Evolutionary conservation across 2,797 vertebrate species (phyloP).

Genomic region (Aeoliscus strigatus): DNA sequence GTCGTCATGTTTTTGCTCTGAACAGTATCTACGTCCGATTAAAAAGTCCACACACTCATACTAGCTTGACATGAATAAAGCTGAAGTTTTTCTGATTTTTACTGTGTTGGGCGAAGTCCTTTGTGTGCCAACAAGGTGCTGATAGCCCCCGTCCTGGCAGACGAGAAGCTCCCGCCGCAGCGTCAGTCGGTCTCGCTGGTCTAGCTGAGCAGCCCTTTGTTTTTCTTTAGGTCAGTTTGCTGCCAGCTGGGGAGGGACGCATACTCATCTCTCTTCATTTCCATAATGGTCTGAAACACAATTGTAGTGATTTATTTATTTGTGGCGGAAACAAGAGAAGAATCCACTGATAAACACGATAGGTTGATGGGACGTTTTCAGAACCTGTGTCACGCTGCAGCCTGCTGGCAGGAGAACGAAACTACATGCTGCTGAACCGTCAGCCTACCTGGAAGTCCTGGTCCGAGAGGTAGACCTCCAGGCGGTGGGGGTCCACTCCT

Average conservation of each 20-base stretch:
- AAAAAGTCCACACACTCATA: slow-evolving; percentile 57
- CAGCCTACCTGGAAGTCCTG: slow-evolving; percentile 74
- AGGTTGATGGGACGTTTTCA: neutral
- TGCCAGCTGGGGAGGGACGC: slow-evolving; percentile 66
- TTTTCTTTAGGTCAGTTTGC: slow-evolving; percentile 75
- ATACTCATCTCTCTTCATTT: slow-evolving; percentile 72
- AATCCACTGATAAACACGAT: slow-evolving; percentile 13
- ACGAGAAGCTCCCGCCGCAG: slow-evolving; percentile 18
- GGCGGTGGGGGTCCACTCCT: slow-evolving; percentile 70
- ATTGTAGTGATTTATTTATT: slow-evolving; percentile 31
- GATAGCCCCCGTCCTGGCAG: slow-evolving; percentile 1
- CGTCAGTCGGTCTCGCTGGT: slow-evolving; percentile 27
- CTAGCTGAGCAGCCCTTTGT: slow-evolving; percentile 72
- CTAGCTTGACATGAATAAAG: slow-evolving; percentile 69
- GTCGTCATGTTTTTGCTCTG: slow-evolving; percentile 18
- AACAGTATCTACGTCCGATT: slow-evolving; percentile 45
- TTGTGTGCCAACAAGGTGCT: slow-evolving; percentile 37
- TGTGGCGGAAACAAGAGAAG: neutral
- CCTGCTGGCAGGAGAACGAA: slow-evolving; percentile 32
- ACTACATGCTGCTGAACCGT: slow-evolving; percentile 11
- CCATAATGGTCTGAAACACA: slow-evolving; percentile 72
- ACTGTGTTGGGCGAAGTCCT: slow-evolving; percentile 39
- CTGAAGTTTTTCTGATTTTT: slow-evolving; percentile 38
- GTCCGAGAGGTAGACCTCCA: slow-evolving; percentile 75
- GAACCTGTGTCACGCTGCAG: slow-evolving; percentile 23